Conservation (phyloP, 2,113 vertebrate genomes). For the Phylloscopus trochiloides region DNA sequence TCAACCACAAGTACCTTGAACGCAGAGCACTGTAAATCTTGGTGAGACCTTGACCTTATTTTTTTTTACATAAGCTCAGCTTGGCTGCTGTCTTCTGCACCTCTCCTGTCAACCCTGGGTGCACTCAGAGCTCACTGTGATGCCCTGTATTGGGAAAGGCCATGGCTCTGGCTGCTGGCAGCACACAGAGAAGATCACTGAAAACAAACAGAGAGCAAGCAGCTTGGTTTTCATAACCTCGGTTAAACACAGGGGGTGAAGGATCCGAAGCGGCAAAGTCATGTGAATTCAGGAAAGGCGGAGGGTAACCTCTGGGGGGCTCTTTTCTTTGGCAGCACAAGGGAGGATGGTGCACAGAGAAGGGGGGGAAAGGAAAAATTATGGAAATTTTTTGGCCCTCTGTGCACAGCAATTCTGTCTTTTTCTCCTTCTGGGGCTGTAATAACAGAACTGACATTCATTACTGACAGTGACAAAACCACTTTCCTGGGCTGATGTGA, state of each 20-base stretch:
- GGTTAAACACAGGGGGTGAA: slow-evolving; percentile 52
- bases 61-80: slow-evolving; percentile 27
- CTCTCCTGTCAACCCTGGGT: not conserved
- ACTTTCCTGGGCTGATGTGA: not conserved
- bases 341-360: not conserved
- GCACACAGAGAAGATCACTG: slow-evolving; percentile 33
- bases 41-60: not conserved
- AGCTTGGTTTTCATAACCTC: slow-evolving; percentile 57
- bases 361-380: not conserved
- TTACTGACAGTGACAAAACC: not conserved
- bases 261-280: not conserved
- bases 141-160: slow-evolving; percentile 29
- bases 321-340: slow-evolving; percentile 63
- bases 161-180: slow-evolving; percentile 19
- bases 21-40: not conserved
- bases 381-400: not conserved
- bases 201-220: slow-evolving; percentile 58
- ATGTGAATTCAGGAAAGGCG: not conserved
- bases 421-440: not conserved
- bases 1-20: not conserved
- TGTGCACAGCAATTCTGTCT: not conserved
- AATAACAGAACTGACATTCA: not conserved
- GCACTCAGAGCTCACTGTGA: not conserved
- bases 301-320: slow-evolving; percentile 29
- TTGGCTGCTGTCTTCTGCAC: not conserved